These are phyloP conservation scores for Drosophila pseudotakahashii DNA, from an alignment of 2,888 invertebrate species.

Conservation along the genomic window DNA sequence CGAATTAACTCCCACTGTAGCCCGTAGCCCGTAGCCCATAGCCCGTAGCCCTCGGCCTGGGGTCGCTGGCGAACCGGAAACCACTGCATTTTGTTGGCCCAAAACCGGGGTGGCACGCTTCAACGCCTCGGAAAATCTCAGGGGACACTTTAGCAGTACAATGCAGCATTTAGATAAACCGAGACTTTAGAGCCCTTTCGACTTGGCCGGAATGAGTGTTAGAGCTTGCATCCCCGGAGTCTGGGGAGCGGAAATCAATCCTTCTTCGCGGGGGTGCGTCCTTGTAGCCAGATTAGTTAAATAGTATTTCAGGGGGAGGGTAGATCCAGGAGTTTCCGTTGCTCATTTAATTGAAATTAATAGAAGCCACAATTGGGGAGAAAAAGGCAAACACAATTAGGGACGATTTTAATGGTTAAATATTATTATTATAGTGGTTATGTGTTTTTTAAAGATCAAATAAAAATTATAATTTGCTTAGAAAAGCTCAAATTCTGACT, in stretches of 20 bases:
- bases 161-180: constrained; percentile 78
- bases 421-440: no score
- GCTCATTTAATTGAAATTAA: constrained; percentile 28
- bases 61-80: constrained; percentile 78
- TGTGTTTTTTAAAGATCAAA: no score
- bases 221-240: not conserved
- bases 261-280: constrained; percentile 26
- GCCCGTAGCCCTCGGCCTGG: constrained; percentile 22
- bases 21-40: not conserved
- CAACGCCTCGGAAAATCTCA: constrained; percentile 82
- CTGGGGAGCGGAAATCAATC: constrained; percentile 27
- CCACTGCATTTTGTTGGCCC: constrained; percentile 81
- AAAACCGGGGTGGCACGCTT: constrained; percentile 81
- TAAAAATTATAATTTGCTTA: no score
- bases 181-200: constrained; percentile 57
- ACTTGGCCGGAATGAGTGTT: constrained; percentile 21
- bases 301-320: not conserved
- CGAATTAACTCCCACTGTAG: constrained; percentile 75
- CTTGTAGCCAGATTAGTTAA: constrained; percentile 36
- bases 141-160: constrained; percentile 79
- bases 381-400: constrained; percentile 3
- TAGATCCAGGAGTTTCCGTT: not conserved
- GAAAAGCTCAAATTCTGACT: no score
- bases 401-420: constrained; percentile 4
- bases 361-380: constrained; percentile 1